These are phyloP conservation scores for Drosophila subquinaria DNA, from an alignment of 2,888 invertebrate species.

Conservation along the genomic window DNA sequence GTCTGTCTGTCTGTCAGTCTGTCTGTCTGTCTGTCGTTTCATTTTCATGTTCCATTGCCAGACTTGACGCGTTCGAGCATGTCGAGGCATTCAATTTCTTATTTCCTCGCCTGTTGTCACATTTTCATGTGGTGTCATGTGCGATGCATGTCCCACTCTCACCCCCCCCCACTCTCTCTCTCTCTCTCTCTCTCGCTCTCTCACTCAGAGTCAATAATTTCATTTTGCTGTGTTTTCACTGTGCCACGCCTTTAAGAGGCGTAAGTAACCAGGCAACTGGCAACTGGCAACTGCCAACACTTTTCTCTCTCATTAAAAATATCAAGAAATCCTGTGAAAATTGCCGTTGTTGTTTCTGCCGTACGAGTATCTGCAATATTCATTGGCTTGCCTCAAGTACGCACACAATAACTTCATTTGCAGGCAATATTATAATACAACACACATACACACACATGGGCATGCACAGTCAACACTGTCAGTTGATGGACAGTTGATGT, in stretches of 20 bases:
- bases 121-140: slow-evolving; percentile 69
- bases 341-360: not conserved
- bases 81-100: slow-evolving; percentile 70
- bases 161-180: not conserved
- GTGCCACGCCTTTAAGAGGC: slow-evolving; percentile 18
- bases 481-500: not conserved
- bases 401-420: slow-evolving; percentile 55
- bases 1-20: slow-evolving; percentile 7
- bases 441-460: slow-evolving; percentile 5
- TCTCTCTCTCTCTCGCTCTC: not conserved
- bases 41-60: slow-evolving; percentile 53
- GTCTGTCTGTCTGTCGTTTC: slow-evolving; percentile 32
- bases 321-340: slow-evolving; percentile 16
- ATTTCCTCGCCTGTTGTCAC: slow-evolving; percentile 64
- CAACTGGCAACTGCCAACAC: slow-evolving; percentile 29
- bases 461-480: slow-evolving; percentile 8
- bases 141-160: not conserved
- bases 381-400: slow-evolving; percentile 17
- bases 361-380: slow-evolving; percentile 3
- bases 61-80: slow-evolving; percentile 57
- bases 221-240: slow-evolving; percentile 29
- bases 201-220: slow-evolving; percentile 43
- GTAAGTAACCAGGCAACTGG: slow-evolving; percentile 22
- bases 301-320: slow-evolving; percentile 19
- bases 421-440: slow-evolving; percentile 48